Evolutionary conservation across 2,888 invertebrate species (phyloP).

Genomic region (Cryptosula pallasiana): DNA sequence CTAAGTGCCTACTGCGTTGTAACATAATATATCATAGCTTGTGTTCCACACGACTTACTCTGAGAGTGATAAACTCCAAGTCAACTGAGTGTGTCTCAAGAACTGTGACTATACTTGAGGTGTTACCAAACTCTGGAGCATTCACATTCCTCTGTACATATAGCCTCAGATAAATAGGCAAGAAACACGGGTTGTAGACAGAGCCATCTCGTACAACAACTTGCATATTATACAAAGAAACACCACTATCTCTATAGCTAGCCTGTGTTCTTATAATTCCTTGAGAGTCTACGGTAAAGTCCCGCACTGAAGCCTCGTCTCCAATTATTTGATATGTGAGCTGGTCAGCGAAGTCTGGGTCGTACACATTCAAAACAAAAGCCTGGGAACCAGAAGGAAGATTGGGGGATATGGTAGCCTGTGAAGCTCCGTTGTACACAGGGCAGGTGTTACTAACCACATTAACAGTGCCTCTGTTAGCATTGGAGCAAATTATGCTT

Average conservation of each 20-base stretch:
- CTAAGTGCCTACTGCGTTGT: too few relatives aligned
- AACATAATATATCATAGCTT: too few relatives aligned
- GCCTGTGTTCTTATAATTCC: conserved; percentile 8
- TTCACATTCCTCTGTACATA: not conserved
- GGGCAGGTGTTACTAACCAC: not conserved
- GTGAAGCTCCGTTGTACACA: not conserved
- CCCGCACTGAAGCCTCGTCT: not conserved
- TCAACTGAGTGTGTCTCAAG: not conserved
- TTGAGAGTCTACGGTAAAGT: not conserved
- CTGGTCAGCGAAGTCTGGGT: not conserved
- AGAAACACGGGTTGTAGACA: not conserved
- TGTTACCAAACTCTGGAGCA: not conserved
- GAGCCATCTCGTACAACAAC: conserved; percentile 7
- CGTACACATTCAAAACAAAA: not conserved
- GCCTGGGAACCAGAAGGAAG: not conserved
- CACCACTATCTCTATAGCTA: conserved; percentile 22
- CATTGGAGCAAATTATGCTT: not conserved
- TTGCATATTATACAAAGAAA: not conserved
- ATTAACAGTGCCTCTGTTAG: not conserved
- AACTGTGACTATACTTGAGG: not conserved
- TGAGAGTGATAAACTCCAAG: not conserved
- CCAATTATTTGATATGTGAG: conserved; percentile 3
- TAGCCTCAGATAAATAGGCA: not conserved
- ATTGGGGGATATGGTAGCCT: conserved; percentile 1
- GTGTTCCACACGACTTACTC: not conserved